phyloP scores from a whole-genome alignment of 2,113 vertebrate species.

The Hystrix brachyura region DNA sequence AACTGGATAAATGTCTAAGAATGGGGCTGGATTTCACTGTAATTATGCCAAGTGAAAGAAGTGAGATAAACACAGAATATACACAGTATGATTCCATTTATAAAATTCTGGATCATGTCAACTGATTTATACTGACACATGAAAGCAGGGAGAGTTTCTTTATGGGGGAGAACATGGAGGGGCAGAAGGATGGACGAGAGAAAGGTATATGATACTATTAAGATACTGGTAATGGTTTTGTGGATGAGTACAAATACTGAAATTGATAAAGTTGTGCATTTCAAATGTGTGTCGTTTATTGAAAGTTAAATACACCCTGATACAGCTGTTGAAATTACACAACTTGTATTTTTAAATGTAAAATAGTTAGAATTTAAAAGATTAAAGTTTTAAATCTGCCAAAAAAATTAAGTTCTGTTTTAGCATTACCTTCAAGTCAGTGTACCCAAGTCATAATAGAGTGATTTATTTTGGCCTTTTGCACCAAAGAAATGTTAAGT shows the following conservation, averaged over 20 bases:
- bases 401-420: background rate
- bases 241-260: fast-evolving
- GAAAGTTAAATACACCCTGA: background rate
- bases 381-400: background rate
- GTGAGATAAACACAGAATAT: background rate
- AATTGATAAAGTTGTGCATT: background rate
- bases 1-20: too few species aligned
- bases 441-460: background rate
- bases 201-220: fast-evolving
- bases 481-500: background rate
- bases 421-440: background rate
- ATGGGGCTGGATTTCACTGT: too few species aligned
- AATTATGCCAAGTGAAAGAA: background rate
- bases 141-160: background rate
- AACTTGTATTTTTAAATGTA: background rate
- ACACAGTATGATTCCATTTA: background rate
- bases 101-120: background rate
- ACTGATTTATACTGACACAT: background rate
- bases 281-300: background rate
- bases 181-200: background rate
- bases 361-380: background rate
- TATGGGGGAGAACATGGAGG: fast-evolving
- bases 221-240: background rate
- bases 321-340: background rate
- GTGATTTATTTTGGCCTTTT: background rate